Percentiles rank a stretch among this genome's conserved stretches.
phyloP scores from a whole-genome alignment of 1,140 invertebrate species.

The Saxidomus purpurata region DNA sequence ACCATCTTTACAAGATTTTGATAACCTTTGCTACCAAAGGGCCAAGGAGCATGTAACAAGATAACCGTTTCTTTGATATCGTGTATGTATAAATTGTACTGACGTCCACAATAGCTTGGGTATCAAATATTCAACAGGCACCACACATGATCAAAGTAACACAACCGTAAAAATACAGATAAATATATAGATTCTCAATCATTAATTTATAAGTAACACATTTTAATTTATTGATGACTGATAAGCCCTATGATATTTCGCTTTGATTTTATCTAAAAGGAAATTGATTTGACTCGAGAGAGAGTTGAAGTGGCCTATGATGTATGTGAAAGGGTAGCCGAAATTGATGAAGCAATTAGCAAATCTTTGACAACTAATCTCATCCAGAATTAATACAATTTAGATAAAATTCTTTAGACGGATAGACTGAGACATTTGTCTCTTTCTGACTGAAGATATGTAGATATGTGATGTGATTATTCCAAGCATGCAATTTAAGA shows the following conservation, averaged over 20 bases:
- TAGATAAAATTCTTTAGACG: neutral
- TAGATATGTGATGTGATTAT: no score
- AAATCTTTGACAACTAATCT: neutral
- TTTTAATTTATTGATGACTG: neutral
- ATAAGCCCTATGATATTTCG: neutral
- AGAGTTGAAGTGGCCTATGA: neutral
- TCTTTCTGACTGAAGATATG: no score
- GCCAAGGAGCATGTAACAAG: neutral
- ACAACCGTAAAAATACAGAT: neutral
- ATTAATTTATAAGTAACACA: neutral
- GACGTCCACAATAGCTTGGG: neutral
- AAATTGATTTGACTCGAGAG: neutral
- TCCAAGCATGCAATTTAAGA: no score
- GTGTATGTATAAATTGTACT: neutral
- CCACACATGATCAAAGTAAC: neutral
- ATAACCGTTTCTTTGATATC: neutral
- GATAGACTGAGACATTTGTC: neutral
- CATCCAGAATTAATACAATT: neutral
- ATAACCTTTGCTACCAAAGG: slow-evolving; percentile 5
- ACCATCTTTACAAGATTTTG: neutral
- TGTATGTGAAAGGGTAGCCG: neutral
- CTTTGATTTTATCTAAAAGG: neutral
- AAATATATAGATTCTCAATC: neutral
- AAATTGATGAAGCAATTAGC: neutral
- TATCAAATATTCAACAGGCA: neutral